Base-by-base conservation (phyloP, 2,113 vertebrate genomes). In the Oncorhynchus clarkii region DNA sequence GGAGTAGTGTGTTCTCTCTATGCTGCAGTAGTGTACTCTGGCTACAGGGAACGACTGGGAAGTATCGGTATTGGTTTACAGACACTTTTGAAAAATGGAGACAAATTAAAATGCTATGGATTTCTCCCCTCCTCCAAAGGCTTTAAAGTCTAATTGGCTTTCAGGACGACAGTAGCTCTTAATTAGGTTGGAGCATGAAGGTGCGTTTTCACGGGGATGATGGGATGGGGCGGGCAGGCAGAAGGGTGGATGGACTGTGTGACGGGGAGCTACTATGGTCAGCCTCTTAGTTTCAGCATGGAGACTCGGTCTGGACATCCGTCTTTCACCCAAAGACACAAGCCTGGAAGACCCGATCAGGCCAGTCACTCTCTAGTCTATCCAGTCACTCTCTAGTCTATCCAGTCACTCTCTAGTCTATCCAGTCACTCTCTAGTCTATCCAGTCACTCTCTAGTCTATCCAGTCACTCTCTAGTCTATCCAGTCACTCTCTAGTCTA, bases 31-130 rank as follows among this genome's bases (percentile, higher is more conserved):
- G 51, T 54, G 51, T 16, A 16, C 51, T 18, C 13, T 4, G 12
- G 4, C 51, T 16, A 4, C 51, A 18, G 16, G 0, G 3, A 54
- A 54, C 5, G 51, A 75, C 67, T 73, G 60, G 65, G 51, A 6
- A 5, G 71, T 76, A 71, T 74, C 70, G n/a, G 48, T 71, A 70
- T 69, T 74, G 72, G 54, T 80, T 86, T 85, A 81, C 78, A 77
- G 73, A 73, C 79, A 71, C 67, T 80, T 83, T 45, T 73, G 75
- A 80, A 80, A 80, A 80, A 80, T 74, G 60, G 54, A 77, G 70
- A 20, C 78, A 83, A 84, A 85, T 84, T 83, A 81, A 86, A 86
- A 84, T 76, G 77, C 75, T 83, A 85, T 84, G 80, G 75, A 85
- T 84, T 82, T 73, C 78, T 71, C 51, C 71, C 70, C 59, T 82